Percentiles rank a stretch among this genome's conserved stretches.
Evolutionary conservation across 2,888 invertebrate species (phyloP).

Genomic region (Dorcus parallelipipedus): DNA sequence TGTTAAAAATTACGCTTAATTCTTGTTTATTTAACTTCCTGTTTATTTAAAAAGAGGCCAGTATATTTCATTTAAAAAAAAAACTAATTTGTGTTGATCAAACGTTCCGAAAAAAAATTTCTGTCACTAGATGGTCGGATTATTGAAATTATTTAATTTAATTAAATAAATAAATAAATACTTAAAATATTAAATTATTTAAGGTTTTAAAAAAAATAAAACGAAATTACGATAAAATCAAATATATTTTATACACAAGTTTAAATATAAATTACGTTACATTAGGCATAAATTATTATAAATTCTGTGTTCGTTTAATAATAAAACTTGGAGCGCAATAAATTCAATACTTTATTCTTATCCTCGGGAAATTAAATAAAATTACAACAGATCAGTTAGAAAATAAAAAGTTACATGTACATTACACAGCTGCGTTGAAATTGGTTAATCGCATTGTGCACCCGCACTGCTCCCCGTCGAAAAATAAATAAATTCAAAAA

Average conservation of each 20-base stretch:
- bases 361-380: conserved; percentile 5
- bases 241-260: conserved; percentile 48
- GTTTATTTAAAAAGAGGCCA: too few relatives aligned
- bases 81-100: too few relatives aligned
- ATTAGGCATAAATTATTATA: conserved; percentile 42
- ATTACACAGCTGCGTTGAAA: not conserved
- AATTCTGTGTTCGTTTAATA: conserved; percentile 26
- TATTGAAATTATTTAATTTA: too few relatives aligned
- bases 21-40: too few relatives aligned
- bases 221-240: conserved; percentile 40
- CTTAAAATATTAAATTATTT: not conserved
- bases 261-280: conserved; percentile 47
- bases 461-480: conserved; percentile 5
- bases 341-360: conserved; percentile 2
- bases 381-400: conserved; percentile 12
- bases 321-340: conserved; percentile 30
- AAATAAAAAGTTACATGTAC: conserved; percentile 1
- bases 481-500: conserved; percentile 9
- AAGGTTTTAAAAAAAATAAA: not conserved
- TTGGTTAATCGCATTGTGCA: not conserved
- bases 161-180: too few relatives aligned
- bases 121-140: too few relatives aligned
- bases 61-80: too few relatives aligned
- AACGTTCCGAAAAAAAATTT: too few relatives aligned
- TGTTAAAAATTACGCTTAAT: too few relatives aligned